These are phyloP conservation scores for Lasioglossum morio DNA, from an alignment of 2,888 invertebrate genomes.

Conservation along the genomic window DNA sequence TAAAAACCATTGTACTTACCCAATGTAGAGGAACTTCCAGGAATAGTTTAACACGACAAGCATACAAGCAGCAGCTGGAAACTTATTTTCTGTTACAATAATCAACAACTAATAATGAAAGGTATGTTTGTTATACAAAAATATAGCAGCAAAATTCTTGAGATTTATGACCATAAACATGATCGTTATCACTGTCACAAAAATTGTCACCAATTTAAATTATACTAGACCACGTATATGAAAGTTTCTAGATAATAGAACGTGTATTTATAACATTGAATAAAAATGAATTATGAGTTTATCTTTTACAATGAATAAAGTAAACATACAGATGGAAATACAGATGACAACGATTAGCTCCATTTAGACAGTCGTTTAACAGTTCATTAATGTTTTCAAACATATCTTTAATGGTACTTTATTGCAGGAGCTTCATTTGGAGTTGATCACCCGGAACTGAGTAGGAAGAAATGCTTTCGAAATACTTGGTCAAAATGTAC, in stretches of 20 bases:
- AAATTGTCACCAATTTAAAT: not conserved
- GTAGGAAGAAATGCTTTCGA: too few relatives aligned
- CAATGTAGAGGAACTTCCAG: not conserved
- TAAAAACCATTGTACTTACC: not conserved
- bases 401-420: too few relatives aligned
- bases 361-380: too few relatives aligned
- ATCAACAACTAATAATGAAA: not conserved
- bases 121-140: not conserved
- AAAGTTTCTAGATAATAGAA: not conserved
- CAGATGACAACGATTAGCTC: not conserved
- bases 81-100: not conserved
- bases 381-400: too few relatives aligned
- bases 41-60: not conserved
- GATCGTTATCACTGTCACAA: not conserved
- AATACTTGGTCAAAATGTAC: too few relatives aligned
- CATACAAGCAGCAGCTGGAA: not conserved
- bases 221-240: not conserved
- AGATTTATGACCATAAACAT: not conserved
- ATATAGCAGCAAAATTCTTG: not conserved
- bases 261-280: not conserved
- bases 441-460: too few relatives aligned
- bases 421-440: too few relatives aligned
- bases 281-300: too few relatives aligned
- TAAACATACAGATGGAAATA: not conserved
- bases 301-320: not conserved